Conservation (phyloP, 2,888 invertebrate species). For the Hypsopygia costalis region DNA sequence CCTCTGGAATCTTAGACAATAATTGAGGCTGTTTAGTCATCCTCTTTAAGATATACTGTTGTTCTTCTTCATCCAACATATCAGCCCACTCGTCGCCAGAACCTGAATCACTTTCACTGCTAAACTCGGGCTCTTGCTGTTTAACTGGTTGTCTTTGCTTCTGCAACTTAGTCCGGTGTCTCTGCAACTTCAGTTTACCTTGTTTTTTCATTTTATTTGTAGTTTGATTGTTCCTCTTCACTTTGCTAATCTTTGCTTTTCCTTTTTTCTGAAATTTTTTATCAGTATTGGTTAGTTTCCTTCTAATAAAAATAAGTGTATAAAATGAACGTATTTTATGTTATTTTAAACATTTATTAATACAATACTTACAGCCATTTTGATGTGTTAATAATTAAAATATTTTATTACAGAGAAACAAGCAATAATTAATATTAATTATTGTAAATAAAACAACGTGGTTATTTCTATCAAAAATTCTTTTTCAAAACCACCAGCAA, state of each 20-base stretch:
- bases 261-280: slow-evolving; percentile 67
- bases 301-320: no score
- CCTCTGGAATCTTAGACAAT: slow-evolving; percentile 58
- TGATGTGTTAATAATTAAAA: slow-evolving; percentile 14
- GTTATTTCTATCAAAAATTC: no score
- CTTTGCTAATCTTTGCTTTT: slow-evolving; percentile 74
- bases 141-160: slow-evolving; percentile 47
- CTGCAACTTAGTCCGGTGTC: slow-evolving; percentile 57
- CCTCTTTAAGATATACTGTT: slow-evolving; percentile 69
- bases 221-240: slow-evolving; percentile 79
- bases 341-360: no score
- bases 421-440: no score
- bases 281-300: no score
- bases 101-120: slow-evolving; percentile 65
- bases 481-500: no score
- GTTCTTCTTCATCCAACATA: slow-evolving; percentile 80
- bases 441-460: no score
- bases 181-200: slow-evolving; percentile 71
- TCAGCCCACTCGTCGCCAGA: slow-evolving; percentile 79
- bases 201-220: slow-evolving; percentile 79
- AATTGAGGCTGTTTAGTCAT: slow-evolving; percentile 63
- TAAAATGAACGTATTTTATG: no score
- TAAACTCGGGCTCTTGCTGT: slow-evolving; percentile 45
- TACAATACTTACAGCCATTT: slow-evolving; percentile 57
- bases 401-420: not conserved